phyloP scores from a whole-genome alignment of 2,797 vertebrate species.

The Aulostomus chinensis region DNA sequence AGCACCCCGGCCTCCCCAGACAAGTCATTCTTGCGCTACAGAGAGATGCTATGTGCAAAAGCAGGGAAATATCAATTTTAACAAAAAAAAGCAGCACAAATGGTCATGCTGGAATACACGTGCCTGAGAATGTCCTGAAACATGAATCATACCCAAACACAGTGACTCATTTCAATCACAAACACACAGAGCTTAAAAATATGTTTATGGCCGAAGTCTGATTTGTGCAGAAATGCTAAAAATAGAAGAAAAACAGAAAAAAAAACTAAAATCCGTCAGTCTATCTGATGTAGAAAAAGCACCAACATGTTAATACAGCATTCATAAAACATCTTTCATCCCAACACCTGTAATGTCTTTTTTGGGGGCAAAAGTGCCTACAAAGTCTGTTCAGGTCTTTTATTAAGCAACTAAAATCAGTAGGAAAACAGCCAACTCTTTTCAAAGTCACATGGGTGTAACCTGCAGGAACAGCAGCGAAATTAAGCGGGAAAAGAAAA shows the following conservation, averaged over 20 bases:
- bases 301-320: not conserved
- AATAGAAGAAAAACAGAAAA: not conserved
- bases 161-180: not conserved
- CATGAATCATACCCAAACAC: not conserved
- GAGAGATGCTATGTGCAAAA: too few relatives aligned
- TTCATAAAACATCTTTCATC: not conserved
- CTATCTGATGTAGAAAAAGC: rapidly evolving
- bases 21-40: too few relatives aligned
- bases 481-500: conserved; percentile 25
- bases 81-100: too few relatives aligned
- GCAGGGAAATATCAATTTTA: too few relatives aligned
- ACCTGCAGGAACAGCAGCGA: conserved; percentile 22
- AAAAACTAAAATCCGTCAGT: too few relatives aligned
- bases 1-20: too few relatives aligned
- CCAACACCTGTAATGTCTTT: too few relatives aligned
- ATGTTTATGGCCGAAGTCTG: not conserved
- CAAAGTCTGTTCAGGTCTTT: conserved; percentile 43
- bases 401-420: conserved; percentile 63
- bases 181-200: not conserved
- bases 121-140: too few relatives aligned
- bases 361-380: conserved; percentile 12
- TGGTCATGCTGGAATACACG: too few relatives aligned
- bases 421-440: conserved; percentile 44
- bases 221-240: not conserved
- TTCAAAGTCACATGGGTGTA: conserved; percentile 37